phyloP scores from a whole-genome alignment of 2,797 vertebrate species.

The Hoplostethus mediterraneus region DNA sequence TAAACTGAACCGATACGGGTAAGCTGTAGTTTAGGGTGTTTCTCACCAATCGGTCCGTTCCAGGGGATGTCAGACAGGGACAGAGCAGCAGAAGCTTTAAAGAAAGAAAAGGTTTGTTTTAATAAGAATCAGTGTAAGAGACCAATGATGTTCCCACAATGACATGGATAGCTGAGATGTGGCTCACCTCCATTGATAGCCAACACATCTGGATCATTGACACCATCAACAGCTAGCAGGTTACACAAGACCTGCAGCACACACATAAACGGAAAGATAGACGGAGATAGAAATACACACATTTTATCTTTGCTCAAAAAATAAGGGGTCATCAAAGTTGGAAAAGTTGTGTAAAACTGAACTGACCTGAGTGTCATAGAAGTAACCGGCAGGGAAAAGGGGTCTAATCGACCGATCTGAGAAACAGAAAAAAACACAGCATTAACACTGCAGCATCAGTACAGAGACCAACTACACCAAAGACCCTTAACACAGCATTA shows the following conservation, averaged over 20 bases:
- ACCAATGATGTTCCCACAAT: neutral
- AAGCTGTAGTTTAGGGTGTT: constrained; percentile 1
- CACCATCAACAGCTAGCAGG: constrained; percentile 94
- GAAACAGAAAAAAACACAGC: constrained; percentile 16
- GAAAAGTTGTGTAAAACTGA: neutral
- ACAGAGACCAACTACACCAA: too few species aligned
- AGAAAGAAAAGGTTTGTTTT: constrained; percentile 29
- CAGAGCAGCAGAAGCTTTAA: constrained; percentile 93
- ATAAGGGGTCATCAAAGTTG: neutral
- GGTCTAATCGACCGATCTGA: constrained; percentile 95
- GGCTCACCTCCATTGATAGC: constrained; percentile 96
- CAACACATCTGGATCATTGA: constrained; percentile 94
- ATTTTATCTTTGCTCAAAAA: neutral
- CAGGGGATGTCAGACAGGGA: constrained; percentile 97
- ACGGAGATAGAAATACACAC: neutral
- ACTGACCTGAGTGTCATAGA: constrained; percentile 96
- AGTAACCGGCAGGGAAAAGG: constrained; percentile 95
- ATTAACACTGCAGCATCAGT: neutral
- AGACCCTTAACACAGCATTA: too few species aligned
- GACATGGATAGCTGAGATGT: neutral
- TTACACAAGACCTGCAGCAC: constrained; percentile 88
- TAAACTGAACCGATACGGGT: neutral
- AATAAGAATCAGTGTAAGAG: neutral
- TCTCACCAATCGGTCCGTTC: constrained; percentile 95
- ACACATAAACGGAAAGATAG: neutral